phyloP scores from a whole-genome alignment of 2,888 invertebrate genomes.

The Anarsia innoxiella region DNA sequence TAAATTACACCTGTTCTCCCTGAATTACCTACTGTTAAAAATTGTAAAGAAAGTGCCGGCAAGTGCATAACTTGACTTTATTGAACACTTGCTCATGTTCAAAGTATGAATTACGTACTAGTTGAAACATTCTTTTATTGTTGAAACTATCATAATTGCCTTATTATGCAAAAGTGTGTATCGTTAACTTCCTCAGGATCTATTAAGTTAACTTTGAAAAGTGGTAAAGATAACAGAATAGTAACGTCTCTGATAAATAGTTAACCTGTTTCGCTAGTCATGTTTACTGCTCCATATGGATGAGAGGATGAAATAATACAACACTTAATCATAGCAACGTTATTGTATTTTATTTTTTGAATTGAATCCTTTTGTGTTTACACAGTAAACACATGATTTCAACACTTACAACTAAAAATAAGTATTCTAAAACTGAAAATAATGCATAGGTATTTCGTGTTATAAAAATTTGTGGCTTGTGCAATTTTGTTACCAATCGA shows the following conservation, averaged over 20 bases:
- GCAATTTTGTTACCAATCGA: slow-evolving; percentile 61
- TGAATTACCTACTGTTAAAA: too few relatives aligned
- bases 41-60: too few relatives aligned
- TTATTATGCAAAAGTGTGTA: not conserved
- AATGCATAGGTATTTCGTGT: slow-evolving; percentile 55
- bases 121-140: too few relatives aligned
- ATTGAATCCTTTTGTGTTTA: slow-evolving; percentile 81
- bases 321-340: slow-evolving; percentile 78
- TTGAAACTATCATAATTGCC: too few relatives aligned
- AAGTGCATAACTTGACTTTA: too few relatives aligned
- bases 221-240: slow-evolving; percentile 4
- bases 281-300: too few relatives aligned
- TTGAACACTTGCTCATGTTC: too few relatives aligned
- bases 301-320: slow-evolving; percentile 63
- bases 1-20: too few relatives aligned
- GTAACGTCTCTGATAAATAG: too few relatives aligned
- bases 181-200: not conserved
- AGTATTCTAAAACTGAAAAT: slow-evolving; percentile 76
- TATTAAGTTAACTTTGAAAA: not conserved
- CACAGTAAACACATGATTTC: slow-evolving; percentile 82
- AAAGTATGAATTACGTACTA: too few relatives aligned
- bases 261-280: too few relatives aligned
- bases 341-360: slow-evolving; percentile 79
- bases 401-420: slow-evolving; percentile 83
- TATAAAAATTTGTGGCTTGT: slow-evolving; percentile 64